Evolutionary conservation across 2,888 invertebrate genomes (phyloP).

Genomic region (Saturnia japonica): DNA sequence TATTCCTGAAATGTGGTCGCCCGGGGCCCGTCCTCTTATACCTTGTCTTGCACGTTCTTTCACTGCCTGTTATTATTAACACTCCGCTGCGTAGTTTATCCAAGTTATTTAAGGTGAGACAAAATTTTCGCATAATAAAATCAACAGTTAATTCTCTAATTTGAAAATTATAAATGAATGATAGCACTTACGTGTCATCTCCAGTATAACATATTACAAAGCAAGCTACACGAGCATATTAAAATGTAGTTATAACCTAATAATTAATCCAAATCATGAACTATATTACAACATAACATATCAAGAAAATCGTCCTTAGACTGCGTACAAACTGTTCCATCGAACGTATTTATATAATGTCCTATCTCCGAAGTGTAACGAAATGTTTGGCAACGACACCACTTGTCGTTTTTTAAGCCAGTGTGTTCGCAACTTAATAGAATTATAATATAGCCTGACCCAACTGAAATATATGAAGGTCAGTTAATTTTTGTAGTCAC

Average conservation of each 20-base stretch:
- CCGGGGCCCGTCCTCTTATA: slow-evolving; percentile 41
- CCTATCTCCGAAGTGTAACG: background rate
- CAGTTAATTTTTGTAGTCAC: background rate
- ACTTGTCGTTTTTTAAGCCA: background rate
- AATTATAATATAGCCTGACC: too few relatives aligned
- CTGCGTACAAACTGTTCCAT: background rate
- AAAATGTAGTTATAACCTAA: background rate
- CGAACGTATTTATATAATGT: background rate
- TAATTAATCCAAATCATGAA: background rate
- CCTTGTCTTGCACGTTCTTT: slow-evolving; percentile 36
- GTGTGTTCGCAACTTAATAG: background rate
- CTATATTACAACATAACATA: background rate
- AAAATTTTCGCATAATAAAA: background rate
- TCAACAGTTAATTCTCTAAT: background rate
- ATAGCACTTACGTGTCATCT: too few relatives aligned
- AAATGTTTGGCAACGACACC: background rate
- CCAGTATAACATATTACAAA: too few relatives aligned
- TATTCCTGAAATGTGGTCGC: slow-evolving; percentile 59
- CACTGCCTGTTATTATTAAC: slow-evolving; percentile 29
- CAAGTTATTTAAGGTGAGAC: background rate
- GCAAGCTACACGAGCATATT: too few relatives aligned
- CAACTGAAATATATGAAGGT: background rate
- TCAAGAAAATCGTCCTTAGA: background rate
- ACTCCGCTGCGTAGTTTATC: slow-evolving; percentile 18
- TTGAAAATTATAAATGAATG: background rate